Conservation (phyloP, 2,797 vertebrate species). For the Lophotriccus pileatus region DNA sequence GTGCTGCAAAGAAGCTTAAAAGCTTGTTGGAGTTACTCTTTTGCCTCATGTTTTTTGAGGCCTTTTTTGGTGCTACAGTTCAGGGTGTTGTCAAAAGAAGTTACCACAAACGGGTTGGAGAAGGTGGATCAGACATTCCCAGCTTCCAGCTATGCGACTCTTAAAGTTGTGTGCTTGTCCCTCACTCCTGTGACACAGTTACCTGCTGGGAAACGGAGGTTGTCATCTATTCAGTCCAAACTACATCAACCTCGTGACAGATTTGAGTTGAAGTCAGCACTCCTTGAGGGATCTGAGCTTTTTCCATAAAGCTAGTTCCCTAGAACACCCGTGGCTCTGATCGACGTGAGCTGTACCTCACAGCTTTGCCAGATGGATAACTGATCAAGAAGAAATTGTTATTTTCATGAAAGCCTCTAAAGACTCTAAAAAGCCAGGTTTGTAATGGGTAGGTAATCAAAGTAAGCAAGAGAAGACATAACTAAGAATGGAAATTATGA, state of each 20-base stretch:
- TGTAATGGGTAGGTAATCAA: not conserved
- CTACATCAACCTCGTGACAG: accelerated
- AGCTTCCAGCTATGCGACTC: not conserved
- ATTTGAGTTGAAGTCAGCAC: not conserved
- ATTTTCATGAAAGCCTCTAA: not conserved
- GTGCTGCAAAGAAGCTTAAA: not conserved
- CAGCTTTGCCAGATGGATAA: not conserved
- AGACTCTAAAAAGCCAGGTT: not conserved
- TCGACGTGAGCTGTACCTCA: accelerated
- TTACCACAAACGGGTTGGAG: not conserved
- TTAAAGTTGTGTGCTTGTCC: not conserved
- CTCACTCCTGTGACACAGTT: not conserved
- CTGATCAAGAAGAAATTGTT: not conserved
- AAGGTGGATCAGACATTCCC: not conserved
- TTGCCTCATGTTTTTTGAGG: not conserved
- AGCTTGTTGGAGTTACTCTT: not conserved
- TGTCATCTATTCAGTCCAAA: not conserved
- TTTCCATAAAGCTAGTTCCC: not conserved
- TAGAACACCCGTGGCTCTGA: not conserved
- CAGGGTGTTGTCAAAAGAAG: not conserved
- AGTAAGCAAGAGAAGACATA: not conserved
- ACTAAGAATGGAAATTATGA: not conserved
- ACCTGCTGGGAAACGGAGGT: not conserved
- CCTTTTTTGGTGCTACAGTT: not conserved
- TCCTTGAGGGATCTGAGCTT: not conserved